Evolutionary conservation across 2,797 vertebrate species (phyloP), one percentile per base, ranked within the genome.

Genomic region (Apogon talboti): DNA sequence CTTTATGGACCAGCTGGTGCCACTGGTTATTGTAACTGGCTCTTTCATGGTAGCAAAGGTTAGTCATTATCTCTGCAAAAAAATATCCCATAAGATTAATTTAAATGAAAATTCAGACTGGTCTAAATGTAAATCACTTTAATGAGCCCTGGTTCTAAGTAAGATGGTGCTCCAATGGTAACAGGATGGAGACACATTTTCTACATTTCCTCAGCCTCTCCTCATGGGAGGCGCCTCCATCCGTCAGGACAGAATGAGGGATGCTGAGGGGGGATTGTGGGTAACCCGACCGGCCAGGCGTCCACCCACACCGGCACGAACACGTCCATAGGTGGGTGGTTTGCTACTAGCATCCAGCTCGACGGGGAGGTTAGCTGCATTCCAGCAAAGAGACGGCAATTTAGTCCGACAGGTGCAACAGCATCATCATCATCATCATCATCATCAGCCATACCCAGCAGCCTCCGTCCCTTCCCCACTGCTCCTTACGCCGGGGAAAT

Each of bases 371-470:
- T 74, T 78, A 70, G 81, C 74, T 75, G 76, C 86, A 84, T 86
- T 82, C 83, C 84, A 71, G 66, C 53, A 62, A 85, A 72, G 74
- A 74, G 38, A 78, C 53, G 59, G 55, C 42, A 2, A 79, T 78
- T 30, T 7, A 45, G 55, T 74, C 82, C 81, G 89, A 90, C 90
- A 91, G 88, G 90, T 91, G 89, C 87, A 84, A 24, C 77, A 74
- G 71, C 80, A 85, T 37, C 83, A 61, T 2, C 69, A 50, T 11
- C 73, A 66, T 35, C 66, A 55, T 15, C 74, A 61, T 8, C 46
- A 57, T n/a, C 78, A 86, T 15, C 76, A 75, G 58, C 71, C 50
- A 19, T 9, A 3, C 40, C 33, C 33, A 35, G 13, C 48, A 66
- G 56, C 76, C 61, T 58, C 61, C 52, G 4, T 13, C 48, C 13